phyloP scores from a whole-genome alignment of 2,888 invertebrate species.

The Hirtodrosophila alboralis region DNA sequence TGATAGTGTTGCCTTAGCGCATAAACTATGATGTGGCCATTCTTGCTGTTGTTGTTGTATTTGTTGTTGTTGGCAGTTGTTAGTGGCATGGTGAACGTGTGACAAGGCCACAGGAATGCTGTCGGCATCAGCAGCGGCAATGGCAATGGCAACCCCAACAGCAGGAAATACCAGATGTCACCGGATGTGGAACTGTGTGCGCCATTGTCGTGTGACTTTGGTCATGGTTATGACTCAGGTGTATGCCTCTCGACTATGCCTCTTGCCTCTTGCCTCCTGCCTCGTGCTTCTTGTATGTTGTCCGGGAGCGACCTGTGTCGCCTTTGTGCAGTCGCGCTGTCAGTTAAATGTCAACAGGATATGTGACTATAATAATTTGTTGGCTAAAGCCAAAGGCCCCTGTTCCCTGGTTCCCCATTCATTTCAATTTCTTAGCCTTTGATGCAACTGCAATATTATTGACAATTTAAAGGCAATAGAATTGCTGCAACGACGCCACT shows the following conservation, averaged over 20 bases:
- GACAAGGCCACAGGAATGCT: constrained; percentile 75
- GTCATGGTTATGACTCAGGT: constrained; percentile 76
- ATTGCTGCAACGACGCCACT: too few species aligned
- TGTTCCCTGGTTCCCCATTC: neutral
- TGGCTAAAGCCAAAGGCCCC: constrained; percentile 29
- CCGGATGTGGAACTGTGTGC: constrained; percentile 70
- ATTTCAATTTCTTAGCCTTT: neutral
- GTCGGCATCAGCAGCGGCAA: constrained; percentile 40
- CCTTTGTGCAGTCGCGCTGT: constrained; percentile 64
- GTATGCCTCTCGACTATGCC: constrained; percentile 43
- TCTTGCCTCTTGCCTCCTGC: constrained; percentile 3
- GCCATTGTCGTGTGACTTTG: constrained; percentile 71
- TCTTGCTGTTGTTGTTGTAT: constrained; percentile 39
- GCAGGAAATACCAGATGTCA: constrained; percentile 77
- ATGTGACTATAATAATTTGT: constrained; percentile 72
- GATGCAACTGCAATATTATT: neutral
- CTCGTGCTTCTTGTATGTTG: neutral
- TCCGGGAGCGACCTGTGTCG: constrained; percentile 29
- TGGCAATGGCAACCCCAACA: constrained; percentile 16
- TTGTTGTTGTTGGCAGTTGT: constrained; percentile 53
- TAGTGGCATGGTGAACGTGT: constrained; percentile 62
- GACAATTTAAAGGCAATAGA: too few species aligned
- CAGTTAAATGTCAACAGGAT: constrained; percentile 70
- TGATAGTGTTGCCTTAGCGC: constrained; percentile 69
- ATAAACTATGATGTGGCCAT: constrained; percentile 66